Conservation (phyloP, 2,113 vertebrate species). For the Melanotaenia duboulayi region DNA sequence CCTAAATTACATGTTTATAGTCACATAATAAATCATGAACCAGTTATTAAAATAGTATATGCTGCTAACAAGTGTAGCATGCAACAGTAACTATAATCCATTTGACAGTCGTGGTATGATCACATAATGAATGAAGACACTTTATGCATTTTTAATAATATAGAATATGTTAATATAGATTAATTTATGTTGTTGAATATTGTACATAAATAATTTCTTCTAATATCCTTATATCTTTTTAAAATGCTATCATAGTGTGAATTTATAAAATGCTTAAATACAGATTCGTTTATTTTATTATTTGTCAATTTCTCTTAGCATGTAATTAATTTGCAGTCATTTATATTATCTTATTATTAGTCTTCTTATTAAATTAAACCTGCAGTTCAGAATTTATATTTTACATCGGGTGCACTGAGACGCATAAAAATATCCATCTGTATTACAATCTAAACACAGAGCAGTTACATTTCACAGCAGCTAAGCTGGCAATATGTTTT, state of each 20-base stretch:
- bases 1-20: background rate
- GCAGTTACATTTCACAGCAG: constrained; percentile 51
- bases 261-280: constrained; percentile 1
- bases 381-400: constrained; percentile 15
- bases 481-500: constrained; percentile 64
- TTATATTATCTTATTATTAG: background rate
- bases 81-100: background rate
- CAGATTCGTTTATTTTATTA: background rate
- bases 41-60: background rate
- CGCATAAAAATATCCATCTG: constrained; percentile 18
- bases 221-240: background rate
- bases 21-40: background rate
- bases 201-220: background rate
- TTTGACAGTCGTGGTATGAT: background rate
- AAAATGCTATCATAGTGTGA: background rate
- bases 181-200: background rate
- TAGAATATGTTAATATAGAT: background rate
- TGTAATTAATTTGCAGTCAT: background rate
- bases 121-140: background rate
- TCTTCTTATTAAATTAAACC: constrained; percentile 13
- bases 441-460: constrained; percentile 34
- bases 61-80: background rate
- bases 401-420: constrained; percentile 5
- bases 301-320: background rate
- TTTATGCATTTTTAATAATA: background rate